Evolutionary conservation across 2,797 vertebrate genomes (phyloP), one percentile per base, ranked within the genome.

Genomic region (Myotis daubentonii): DNA sequence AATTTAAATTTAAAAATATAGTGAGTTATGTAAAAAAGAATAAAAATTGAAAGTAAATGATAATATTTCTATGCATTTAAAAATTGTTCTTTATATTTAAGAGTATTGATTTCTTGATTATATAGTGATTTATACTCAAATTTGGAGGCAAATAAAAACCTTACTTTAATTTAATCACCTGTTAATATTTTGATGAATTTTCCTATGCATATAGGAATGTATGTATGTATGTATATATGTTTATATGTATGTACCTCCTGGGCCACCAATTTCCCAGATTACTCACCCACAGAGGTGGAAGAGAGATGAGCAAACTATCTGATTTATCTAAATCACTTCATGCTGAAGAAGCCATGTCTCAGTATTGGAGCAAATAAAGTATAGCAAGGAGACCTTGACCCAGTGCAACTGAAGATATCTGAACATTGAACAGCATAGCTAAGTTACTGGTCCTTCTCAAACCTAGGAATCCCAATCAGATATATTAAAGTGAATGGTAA

Each of bases 101-200:
- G 19, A 94, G 8, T 75, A 75, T 90, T 88, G 7, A 7, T 93
- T 94, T 93, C 70, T 93, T 88, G 6, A 94, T 16, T 92, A 55
- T 90, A 82, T 82, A 91, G 3, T 80, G 87, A 86, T 81, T 41
- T 81, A 82, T 51, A 70, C 0, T 87, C n/a, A 89, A 95, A 76
- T 53, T 30, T 76, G 13, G 25, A 13, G 19, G 1, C 49, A 22
- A 68, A 92, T 30, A 16, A 65, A 44, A 74, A 92, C 1, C n/a
- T 89, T 55, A 55, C 22, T 76, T 90, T 71, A 76, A 89, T 76
- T 33, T 33, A 80, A 76, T 92, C 19, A 83, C n/a, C 20, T 88
- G 30, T 82, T 75, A 74, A 55, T 85, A 91, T 91, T 94, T 66
- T 66, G 6, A 44, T 85, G 41, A 10, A 47, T 30, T 66, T 80